A percentile compares a stretch with the other conserved stretches of the same genome.
Evolutionary conservation across 2,113 vertebrate species (phyloP).

Genomic region (Typhlomys cinereus): DNA sequence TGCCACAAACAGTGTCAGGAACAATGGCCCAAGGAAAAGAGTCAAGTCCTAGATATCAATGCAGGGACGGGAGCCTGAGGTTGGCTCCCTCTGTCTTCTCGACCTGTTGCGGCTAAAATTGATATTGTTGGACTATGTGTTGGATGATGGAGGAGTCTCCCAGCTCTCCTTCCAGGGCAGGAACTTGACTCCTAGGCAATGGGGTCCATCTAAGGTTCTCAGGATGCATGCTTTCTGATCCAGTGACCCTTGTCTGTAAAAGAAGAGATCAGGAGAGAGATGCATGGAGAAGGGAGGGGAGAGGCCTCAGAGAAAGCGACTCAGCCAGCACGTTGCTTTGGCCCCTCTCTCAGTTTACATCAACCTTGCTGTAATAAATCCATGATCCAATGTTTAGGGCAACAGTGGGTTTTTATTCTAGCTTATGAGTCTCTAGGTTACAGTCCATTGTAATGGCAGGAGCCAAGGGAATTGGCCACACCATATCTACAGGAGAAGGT

Average conservation of each 20-base stretch:
- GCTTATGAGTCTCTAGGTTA: no score
- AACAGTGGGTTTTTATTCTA: no score
- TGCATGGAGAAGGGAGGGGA: not conserved
- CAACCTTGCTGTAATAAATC: no score
- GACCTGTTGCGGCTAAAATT: not conserved
- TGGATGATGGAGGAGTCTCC: not conserved
- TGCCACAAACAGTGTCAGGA: not conserved
- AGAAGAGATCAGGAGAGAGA: not conserved
- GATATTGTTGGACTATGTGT: not conserved
- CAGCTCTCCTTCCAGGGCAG: not conserved
- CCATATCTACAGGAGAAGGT: no score
- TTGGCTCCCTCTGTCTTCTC: not conserved
- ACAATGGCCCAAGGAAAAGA: not conserved
- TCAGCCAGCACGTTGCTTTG: not conserved
- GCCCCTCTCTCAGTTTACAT: no score
- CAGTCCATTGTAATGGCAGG: no score
- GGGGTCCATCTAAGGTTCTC: not conserved
- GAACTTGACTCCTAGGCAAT: not conserved
- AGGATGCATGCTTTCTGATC: not conserved
- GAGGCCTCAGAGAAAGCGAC: not conserved
- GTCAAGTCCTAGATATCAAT: rapidly evolving
- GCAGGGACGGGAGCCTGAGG: no score
- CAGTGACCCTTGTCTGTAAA: not conserved
- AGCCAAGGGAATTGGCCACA: no score
- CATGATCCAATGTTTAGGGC: no score